Conservation (phyloP, 1,140 invertebrate species). For the Brachionus koreanus region DNA sequence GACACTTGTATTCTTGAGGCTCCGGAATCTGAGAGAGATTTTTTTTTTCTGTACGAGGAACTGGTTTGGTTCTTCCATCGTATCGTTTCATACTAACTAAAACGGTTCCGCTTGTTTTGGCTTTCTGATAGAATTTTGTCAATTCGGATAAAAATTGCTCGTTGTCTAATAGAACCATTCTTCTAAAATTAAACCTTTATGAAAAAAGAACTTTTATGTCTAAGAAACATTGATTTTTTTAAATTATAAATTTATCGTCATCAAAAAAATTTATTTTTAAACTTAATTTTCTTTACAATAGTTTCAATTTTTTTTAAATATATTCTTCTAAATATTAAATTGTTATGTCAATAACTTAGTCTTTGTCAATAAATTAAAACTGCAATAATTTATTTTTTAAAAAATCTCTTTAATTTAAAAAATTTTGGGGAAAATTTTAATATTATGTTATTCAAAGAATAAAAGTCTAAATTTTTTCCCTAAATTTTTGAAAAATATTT, state of each 20-base stretch:
- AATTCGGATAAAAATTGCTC: slow-evolving; percentile 59
- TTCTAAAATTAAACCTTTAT: neutral
- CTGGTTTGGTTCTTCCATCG: slow-evolving; percentile 70
- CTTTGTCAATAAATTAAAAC: no score
- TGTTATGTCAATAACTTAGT: neutral
- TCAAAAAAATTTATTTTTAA: neutral
- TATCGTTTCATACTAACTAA: slow-evolving; percentile 61
- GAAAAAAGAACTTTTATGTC: neutral
- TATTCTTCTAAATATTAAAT: neutral
- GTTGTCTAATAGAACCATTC: slow-evolving; percentile 38
- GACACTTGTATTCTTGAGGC: slow-evolving; percentile 68
- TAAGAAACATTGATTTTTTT: neutral
- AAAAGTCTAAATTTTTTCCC: no score
- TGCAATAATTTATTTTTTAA: neutral
- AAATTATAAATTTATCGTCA: slow-evolving; percentile 27
- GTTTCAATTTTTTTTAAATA: neutral
- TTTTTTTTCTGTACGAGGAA: slow-evolving; percentile 52
- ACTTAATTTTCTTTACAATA: neutral
- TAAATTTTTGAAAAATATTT: no score
- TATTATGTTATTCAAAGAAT: no score
- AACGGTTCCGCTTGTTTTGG: slow-evolving; percentile 55
- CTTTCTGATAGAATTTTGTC: slow-evolving; percentile 59
- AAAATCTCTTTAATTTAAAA: neutral
- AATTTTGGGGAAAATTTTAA: no score
- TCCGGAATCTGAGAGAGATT: slow-evolving; percentile 62